phyloP scores from a whole-genome alignment of 2,888 invertebrate genomes.

The Dynastes maya region DNA sequence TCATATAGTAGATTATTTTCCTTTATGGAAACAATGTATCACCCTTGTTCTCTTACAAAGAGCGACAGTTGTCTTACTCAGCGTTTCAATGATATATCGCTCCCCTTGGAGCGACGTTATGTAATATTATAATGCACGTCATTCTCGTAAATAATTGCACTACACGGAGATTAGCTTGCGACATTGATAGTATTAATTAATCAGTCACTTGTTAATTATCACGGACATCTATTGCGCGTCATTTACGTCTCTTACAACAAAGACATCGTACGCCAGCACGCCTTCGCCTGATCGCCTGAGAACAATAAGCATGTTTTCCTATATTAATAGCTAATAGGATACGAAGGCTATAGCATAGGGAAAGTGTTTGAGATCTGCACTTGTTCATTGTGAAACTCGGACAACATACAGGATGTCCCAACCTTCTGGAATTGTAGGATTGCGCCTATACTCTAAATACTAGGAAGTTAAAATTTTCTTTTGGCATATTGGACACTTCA shows the following conservation, averaged over 20 bases:
- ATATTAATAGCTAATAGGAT: no score
- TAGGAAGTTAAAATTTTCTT: no score
- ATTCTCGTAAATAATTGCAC: conserved; percentile 46
- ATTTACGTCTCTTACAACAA: conserved; percentile 17
- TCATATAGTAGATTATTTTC: no score
- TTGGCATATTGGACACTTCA: no score
- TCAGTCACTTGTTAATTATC: conserved; percentile 49
- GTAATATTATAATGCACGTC: conserved; percentile 16
- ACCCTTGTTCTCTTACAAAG: background rate
- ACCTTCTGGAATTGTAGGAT: no score
- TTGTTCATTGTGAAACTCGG: no score
- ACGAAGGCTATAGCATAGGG: no score
- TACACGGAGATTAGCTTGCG: conserved; percentile 45
- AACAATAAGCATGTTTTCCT: conserved; percentile 9
- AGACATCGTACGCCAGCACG: background rate
- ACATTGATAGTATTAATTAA: conserved; percentile 49
- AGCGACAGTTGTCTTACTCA: background rate
- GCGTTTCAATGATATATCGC: conserved; percentile 39
- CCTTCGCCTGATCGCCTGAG: background rate
- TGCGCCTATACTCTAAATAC: no score
- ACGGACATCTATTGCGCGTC: conserved; percentile 43
- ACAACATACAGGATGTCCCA: no score
- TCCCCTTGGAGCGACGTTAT: conserved; percentile 3
- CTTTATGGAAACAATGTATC: background rate
- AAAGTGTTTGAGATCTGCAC: no score